A percentile compares a stretch with the other conserved stretches of the same genome.
phyloP scores from a whole-genome alignment of 64 coral and sea anemone genomes.

The Acropora tenuis region DNA sequence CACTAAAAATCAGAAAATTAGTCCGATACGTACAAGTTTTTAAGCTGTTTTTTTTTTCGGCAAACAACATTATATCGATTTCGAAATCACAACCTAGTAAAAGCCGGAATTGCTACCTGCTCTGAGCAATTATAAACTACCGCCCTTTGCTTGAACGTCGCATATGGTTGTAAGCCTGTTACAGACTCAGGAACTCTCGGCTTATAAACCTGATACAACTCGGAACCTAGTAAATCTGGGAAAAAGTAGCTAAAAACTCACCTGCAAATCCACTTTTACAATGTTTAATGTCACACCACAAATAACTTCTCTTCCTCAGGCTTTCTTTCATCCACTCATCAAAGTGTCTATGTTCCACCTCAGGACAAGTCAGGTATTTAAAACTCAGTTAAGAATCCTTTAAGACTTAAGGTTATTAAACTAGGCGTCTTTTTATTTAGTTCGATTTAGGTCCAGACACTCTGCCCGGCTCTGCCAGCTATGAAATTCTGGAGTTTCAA shows the following conservation, averaged over 20 bases:
- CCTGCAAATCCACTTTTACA: conserved; percentile 34
- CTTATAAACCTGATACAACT: too few relatives aligned
- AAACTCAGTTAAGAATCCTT: background rate
- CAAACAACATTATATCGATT: too few relatives aligned
- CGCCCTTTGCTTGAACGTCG: background rate
- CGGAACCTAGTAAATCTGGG: too few relatives aligned
- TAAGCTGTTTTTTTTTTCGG: too few relatives aligned
- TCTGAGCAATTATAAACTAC: background rate
- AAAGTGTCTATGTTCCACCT: background rate
- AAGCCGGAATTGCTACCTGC: background rate
- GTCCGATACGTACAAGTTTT: too few relatives aligned
- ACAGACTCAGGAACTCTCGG: too few relatives aligned
- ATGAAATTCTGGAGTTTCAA: background rate
- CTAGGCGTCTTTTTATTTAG: background rate
- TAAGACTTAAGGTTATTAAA: background rate
- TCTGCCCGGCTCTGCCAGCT: background rate
- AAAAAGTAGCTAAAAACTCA: background rate
- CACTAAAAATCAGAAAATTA: too few relatives aligned
- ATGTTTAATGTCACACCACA: background rate
- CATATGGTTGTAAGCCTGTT: background rate
- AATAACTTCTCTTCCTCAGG: background rate
- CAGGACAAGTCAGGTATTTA: background rate
- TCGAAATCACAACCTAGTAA: too few relatives aligned
- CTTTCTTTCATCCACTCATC: background rate
- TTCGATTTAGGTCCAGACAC: background rate